These are phyloP conservation scores for Dasyprocta punctata DNA, from an alignment of 2,113 vertebrate species.

Conservation along the genomic window DNA sequence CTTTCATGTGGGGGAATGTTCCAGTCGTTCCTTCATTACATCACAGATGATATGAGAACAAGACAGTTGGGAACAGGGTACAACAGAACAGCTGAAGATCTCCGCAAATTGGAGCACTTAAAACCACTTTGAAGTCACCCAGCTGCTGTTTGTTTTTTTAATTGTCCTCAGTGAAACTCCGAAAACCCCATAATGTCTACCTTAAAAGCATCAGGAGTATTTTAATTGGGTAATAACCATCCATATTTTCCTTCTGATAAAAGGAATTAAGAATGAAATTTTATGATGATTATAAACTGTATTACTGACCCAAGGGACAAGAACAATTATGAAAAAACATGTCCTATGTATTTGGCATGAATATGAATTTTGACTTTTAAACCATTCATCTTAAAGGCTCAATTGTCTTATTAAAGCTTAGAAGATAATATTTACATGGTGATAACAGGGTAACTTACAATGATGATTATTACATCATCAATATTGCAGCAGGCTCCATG, in stretches of 20 bases:
- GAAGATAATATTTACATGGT: slow-evolving; percentile 62
- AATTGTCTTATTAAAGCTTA: slow-evolving; percentile 67
- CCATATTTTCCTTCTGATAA: slow-evolving; percentile 77
- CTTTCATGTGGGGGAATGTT: slow-evolving; percentile 15
- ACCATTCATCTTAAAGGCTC: slow-evolving; percentile 65
- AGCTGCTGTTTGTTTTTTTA: slow-evolving; percentile 79
- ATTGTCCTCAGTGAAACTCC: slow-evolving; percentile 79
- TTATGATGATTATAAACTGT: slow-evolving; percentile 76
- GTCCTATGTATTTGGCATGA: slow-evolving; percentile 56
- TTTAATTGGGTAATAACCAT: slow-evolving; percentile 78
- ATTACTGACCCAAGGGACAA: slow-evolving; percentile 72
- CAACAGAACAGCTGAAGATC: slow-evolving; percentile 72
- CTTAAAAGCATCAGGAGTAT: slow-evolving; percentile 78
- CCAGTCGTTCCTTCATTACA: not conserved
- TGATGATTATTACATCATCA: slow-evolving; percentile 54
- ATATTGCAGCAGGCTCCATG: not conserved
- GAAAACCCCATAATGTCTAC: slow-evolving; percentile 45
- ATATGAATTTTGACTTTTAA: slow-evolving; percentile 71
- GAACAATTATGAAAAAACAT: slow-evolving; percentile 66
- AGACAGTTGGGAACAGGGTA: slow-evolving; percentile 30
- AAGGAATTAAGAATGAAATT: slow-evolving; percentile 76
- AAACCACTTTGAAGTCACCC: slow-evolving; percentile 82
- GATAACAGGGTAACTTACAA: slow-evolving; percentile 49
- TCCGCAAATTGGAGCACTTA: slow-evolving; percentile 69
- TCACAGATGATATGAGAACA: slow-evolving; percentile 65